Percentiles rank a stretch among this genome's conserved stretches.
phyloP scores from a whole-genome alignment of 2,797 vertebrate species.

The Eupleurogrammus muticus region DNA sequence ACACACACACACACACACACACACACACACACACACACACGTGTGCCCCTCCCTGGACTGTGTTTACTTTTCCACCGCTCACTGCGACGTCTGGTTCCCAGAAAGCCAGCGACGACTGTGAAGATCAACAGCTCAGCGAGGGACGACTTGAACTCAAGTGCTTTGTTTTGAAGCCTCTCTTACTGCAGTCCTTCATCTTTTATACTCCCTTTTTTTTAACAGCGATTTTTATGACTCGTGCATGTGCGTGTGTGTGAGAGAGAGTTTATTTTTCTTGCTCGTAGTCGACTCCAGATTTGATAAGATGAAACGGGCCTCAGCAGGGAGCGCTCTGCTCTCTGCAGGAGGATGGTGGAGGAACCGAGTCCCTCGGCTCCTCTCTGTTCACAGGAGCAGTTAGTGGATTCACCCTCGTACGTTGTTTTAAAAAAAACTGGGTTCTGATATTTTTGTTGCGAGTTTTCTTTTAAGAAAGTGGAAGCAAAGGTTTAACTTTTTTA shows the following conservation, averaged over 20 bases:
- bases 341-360: background rate
- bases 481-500: background rate
- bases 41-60: background rate
- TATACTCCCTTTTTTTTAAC: background rate
- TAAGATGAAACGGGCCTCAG: background rate
- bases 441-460: background rate
- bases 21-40: conserved; percentile 1
- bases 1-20: conserved; percentile 6
- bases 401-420: background rate
- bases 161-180: conserved; percentile 9
- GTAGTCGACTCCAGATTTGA: background rate
- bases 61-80: conserved; percentile 68
- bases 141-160: background rate
- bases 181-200: background rate
- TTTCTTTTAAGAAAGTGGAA: background rate
- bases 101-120: conserved; percentile 40
- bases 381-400: background rate
- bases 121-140: background rate
- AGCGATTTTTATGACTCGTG: background rate
- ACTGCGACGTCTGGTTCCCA: conserved; percentile 29
- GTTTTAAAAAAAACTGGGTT: conserved; percentile 11
- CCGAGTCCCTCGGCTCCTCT: background rate
- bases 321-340: background rate
- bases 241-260: background rate
- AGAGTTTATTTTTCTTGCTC: background rate